A percentile compares a stretch with the other conserved stretches of the same genome.
Conservation (phyloP, 2,113 vertebrate species). For the Apteryx mantelli region DNA sequence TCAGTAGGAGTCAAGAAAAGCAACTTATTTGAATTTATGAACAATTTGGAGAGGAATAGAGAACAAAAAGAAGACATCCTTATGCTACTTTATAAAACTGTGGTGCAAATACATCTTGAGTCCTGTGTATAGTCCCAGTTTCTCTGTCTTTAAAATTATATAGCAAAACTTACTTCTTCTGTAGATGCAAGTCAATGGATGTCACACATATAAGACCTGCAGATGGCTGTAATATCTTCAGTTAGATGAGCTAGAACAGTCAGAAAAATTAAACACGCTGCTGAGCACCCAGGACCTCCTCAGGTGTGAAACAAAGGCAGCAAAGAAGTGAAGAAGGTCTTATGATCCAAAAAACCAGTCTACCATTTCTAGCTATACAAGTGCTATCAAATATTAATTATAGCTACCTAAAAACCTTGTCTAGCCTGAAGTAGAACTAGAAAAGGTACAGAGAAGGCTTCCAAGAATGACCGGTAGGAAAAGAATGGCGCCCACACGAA, state of each 20-base stretch:
- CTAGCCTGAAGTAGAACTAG: not conserved
- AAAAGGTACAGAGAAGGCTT: not conserved
- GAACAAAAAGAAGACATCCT: not conserved
- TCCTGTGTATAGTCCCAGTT: not conserved
- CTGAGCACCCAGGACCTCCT: not conserved
- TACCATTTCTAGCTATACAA: not conserved
- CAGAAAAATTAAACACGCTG: not conserved
- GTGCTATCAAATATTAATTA: not conserved
- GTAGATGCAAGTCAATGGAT: not conserved
- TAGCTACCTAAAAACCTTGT: not conserved
- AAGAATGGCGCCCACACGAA: not conserved
- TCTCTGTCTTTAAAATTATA: not conserved
- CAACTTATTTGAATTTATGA: not conserved
- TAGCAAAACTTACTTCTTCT: not conserved
- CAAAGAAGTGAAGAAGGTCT: not conserved
- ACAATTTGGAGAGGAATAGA: not conserved
- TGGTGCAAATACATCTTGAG: not conserved
- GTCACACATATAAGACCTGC: not conserved
- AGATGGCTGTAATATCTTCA: not conserved
- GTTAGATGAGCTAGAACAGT: not conserved
- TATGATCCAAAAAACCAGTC: not conserved
- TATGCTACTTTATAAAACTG: not conserved
- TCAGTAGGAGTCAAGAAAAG: not conserved
- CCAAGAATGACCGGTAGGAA: not conserved
- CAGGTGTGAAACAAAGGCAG: not conserved